Evolutionary conservation across 2,797 vertebrate species (phyloP), one percentile per base, ranked within the genome.

Genomic region (Cirrhinus molitorella): DNA sequence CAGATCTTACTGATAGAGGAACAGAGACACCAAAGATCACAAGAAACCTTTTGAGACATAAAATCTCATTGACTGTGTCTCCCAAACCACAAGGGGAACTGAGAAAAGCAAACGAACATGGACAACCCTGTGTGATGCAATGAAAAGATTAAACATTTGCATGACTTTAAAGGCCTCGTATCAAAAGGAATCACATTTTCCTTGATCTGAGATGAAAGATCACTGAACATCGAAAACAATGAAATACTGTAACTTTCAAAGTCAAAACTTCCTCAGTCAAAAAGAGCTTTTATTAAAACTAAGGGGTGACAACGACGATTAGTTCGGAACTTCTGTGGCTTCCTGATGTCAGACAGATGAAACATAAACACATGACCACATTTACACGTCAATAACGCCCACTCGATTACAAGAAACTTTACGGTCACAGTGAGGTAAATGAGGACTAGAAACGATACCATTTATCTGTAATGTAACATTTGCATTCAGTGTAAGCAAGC

Each of bases 321-420:
- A 0, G 4, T 11, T 17, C 45, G 28, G 13, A 71, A 40, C 51
- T 34, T 55, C 21, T 37, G 72, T 51, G 34, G 21, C 21, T 37
- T 74, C 19, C 31, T 55, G 31, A n/a, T n/a, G 31, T 37, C 71
- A 55, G 51, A 55, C 11, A 73, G 71, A 72, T 72, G 47, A 53
- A 28, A 13, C 70, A 31, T 73, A 47, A 21, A 31, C 47, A 73
- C 70, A 21, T 10, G 43, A 47, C 14, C 67, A 25, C 8, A 71
- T 28, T 71, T 49, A 49, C 16, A 47, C 9, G 0, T 28, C 23
- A 49, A 19, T 49, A 47, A 70, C 6, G 7, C 40, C 37, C 1
- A 25, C n/a, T 68, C 14, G 0, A 49, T 28, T 13, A 43, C 23
- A n/a, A 43, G 37, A 47, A 49, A 19, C 14, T 70, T 25, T 23